These are phyloP conservation scores for Hucho hucho DNA, from an alignment of 2,113 vertebrate genomes.

Conservation along the genomic window DNA sequence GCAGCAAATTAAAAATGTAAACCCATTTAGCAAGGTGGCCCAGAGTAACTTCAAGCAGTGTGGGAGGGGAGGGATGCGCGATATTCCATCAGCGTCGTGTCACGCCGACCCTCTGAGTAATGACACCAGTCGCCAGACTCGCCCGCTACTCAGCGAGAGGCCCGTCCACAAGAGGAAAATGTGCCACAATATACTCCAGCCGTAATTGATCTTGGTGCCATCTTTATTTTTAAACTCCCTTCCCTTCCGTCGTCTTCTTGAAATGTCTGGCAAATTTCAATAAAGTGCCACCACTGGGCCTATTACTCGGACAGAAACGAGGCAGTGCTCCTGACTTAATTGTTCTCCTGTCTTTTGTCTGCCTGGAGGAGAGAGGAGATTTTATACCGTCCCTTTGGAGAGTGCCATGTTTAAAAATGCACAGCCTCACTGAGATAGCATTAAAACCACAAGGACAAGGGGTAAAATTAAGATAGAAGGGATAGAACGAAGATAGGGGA, in stretches of 20 bases:
- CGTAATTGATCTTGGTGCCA: constrained; percentile 39
- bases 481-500: no score
- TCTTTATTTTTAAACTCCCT: constrained; percentile 44
- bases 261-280: constrained; percentile 32
- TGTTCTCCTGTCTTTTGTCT: background rate
- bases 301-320: constrained; percentile 18
- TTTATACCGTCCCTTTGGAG: background rate
- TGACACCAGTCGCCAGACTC: constrained; percentile 46
- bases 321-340: background rate
- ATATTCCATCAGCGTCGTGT: constrained; percentile 60
- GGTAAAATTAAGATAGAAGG: no score
- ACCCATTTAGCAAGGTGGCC: constrained; percentile 70
- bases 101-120: constrained; percentile 42
- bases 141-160: background rate
- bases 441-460: no score
- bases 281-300: constrained; percentile 30
- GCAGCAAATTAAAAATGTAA: constrained; percentile 72
- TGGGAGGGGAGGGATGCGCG: constrained; percentile 28
- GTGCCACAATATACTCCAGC: constrained; percentile 21
- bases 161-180: constrained; percentile 20
- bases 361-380: background rate
- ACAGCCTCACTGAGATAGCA: no score
- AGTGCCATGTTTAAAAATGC: background rate
- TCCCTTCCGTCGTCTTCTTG: constrained; percentile 17
- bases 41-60: constrained; percentile 65